These are phyloP conservation scores for Setipinna tenuifilis DNA, from an alignment of 2,797 vertebrate species.

Conservation along the genomic window DNA sequence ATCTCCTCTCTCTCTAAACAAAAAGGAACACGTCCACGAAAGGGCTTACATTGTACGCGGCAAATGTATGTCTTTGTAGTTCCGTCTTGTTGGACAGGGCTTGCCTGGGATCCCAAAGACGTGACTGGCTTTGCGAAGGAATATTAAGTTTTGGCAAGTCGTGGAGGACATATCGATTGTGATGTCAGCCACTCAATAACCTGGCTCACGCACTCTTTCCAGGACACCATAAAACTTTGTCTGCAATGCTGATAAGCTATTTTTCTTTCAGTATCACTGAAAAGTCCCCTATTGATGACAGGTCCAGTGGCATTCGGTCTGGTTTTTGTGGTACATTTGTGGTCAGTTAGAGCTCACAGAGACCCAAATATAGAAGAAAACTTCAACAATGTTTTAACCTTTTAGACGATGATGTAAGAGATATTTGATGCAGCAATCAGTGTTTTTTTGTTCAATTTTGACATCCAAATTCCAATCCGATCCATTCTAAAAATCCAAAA, in stretches of 20 bases:
- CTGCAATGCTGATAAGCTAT: slow-evolving; percentile 36
- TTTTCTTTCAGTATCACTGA: not conserved
- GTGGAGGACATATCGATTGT: slow-evolving; percentile 48
- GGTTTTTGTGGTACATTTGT: not conserved
- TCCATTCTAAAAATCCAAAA: too few species aligned
- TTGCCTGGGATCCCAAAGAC: not conserved
- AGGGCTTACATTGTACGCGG: not conserved
- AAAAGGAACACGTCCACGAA: not conserved
- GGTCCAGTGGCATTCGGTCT: not conserved
- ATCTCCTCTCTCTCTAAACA: not conserved
- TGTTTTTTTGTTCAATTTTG: too few species aligned
- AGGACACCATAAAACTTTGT: slow-evolving; percentile 30
- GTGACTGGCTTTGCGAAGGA: slow-evolving; percentile 40
- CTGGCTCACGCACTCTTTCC: slow-evolving; percentile 20
- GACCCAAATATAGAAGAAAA: too few species aligned
- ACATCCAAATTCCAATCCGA: too few species aligned
- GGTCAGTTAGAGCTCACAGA: too few species aligned
- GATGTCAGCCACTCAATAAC: slow-evolving; percentile 48
- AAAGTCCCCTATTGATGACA: not conserved
- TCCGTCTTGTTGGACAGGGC: not conserved
- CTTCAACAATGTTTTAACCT: too few species aligned
- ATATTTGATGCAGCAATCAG: too few species aligned
- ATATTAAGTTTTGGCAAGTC: slow-evolving; percentile 31
- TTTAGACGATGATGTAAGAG: too few species aligned
- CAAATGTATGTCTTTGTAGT: not conserved